Conservation (phyloP, 2,888 invertebrate genomes). For the Baronia brevicornis region DNA sequence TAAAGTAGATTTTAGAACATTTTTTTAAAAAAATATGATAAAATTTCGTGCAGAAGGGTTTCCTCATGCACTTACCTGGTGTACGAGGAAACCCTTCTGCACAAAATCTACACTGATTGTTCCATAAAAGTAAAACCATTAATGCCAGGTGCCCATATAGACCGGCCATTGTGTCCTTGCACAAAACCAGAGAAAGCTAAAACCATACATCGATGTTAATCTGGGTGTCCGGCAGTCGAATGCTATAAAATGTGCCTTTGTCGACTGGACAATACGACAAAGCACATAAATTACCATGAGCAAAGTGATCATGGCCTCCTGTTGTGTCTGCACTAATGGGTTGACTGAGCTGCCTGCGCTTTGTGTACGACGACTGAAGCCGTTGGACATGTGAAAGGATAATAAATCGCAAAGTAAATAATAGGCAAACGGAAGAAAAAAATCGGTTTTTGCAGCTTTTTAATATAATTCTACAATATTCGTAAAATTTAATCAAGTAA, state of each 20-base stretch:
- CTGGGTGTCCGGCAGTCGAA: conserved; percentile 70
- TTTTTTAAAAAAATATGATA: no score
- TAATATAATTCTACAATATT: no score
- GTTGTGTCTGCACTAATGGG: conserved; percentile 64
- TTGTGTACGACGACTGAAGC: conserved; percentile 22
- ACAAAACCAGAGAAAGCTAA: conserved; percentile 72
- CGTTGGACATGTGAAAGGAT: conserved; percentile 26
- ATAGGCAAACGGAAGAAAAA: conserved; percentile 8
- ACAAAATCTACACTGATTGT: conserved; percentile 24
- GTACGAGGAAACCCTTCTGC: conserved; percentile 25
- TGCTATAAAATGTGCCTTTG: conserved; percentile 62
- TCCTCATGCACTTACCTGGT: conserved; percentile 1
- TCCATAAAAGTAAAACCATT: conserved; percentile 44
- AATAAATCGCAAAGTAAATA: conserved; percentile 26
- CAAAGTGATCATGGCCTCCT: conserved; percentile 72
- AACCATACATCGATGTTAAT: conserved; percentile 65
- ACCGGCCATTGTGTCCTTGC: conserved; percentile 53
- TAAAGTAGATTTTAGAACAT: conserved; percentile 15
- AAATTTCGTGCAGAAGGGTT: no score
- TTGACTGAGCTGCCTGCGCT: conserved; percentile 42
- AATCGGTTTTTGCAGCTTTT: no score
- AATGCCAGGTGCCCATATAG: conserved; percentile 66
- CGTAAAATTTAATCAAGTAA: no score
- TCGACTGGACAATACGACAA: conserved; percentile 64
- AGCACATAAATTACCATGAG: conserved; percentile 73